phyloP scores from a whole-genome alignment of 2,888 invertebrate genomes.

The Drosophila kuntzei region DNA sequence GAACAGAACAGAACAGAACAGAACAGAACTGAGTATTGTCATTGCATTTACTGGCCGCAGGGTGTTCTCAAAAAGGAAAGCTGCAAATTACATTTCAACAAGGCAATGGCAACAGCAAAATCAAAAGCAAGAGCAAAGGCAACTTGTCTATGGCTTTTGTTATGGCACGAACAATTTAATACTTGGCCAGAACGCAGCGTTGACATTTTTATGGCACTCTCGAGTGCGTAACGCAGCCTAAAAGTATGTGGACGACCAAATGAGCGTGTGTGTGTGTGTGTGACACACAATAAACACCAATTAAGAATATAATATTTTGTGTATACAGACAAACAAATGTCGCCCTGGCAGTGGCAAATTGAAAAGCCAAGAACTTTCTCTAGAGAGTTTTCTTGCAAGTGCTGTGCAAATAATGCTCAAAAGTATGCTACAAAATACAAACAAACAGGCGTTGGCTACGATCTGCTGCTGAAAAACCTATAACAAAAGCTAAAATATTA shows the following conservation, averaged over 20 bases:
- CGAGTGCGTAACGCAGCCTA: conserved; percentile 52
- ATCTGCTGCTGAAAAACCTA: conserved; percentile 66
- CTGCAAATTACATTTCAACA: conserved; percentile 78
- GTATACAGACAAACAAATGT: conserved; percentile 72
- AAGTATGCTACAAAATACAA: conserved; percentile 78
- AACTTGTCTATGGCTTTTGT: conserved; percentile 48
- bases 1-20: conserved; percentile 26
- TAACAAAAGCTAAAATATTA: conserved; percentile 80
- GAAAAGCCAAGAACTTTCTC: conserved; percentile 68
- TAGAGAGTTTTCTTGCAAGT: conserved; percentile 63
- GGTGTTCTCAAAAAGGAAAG: conserved; percentile 44
- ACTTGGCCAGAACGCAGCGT: conserved; percentile 57
- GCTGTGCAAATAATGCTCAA: conserved; percentile 80
- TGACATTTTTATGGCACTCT: conserved; percentile 75
- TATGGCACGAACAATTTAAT: conserved; percentile 60
- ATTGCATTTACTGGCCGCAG: conserved; percentile 52
- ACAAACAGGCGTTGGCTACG: conserved; percentile 57
- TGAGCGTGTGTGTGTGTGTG: conserved; percentile 28
- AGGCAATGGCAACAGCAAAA: conserved; percentile 35
- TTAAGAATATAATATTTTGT: conserved; percentile 81
- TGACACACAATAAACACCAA: conserved; percentile 81
- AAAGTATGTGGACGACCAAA: conserved; percentile 24
- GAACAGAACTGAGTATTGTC: conserved; percentile 46
- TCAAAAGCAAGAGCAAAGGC: conserved; percentile 29
- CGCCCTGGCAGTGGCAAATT: conserved; percentile 62